Evolutionary conservation across 1,140 invertebrate species (phyloP).

Genomic region (Potamilus streckersoni): DNA sequence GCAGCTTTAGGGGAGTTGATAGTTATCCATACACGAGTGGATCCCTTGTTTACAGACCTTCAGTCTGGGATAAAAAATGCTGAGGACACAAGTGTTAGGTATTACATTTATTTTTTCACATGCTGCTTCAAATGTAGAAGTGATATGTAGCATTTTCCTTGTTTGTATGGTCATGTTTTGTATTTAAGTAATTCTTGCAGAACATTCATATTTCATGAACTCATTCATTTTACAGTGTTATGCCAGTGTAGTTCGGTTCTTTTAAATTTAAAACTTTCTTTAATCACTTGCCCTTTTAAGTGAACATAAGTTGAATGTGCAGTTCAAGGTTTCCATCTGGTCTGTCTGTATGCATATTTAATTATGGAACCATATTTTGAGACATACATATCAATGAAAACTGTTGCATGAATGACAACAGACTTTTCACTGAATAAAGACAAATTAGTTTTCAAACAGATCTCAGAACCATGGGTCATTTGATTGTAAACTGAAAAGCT

Average conservation of each 20-base stretch:
- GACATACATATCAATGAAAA: too few species aligned
- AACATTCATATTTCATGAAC: not conserved
- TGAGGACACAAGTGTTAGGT: conserved; percentile 85
- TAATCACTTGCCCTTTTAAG: too few species aligned
- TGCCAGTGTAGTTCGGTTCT: not conserved
- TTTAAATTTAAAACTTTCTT: too few species aligned
- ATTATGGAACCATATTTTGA: too few species aligned
- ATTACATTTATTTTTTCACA: conserved; percentile 28
- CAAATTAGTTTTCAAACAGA: too few species aligned
- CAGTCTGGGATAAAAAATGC: conserved; percentile 86
- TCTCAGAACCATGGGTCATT: too few species aligned
- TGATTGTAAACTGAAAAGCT: too few species aligned
- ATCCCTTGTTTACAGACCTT: conserved; percentile 90
- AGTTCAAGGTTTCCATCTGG: too few species aligned
- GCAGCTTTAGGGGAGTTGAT: conserved; percentile 89
- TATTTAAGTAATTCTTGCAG: not conserved
- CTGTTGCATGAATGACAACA: too few species aligned
- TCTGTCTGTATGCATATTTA: too few species aligned
- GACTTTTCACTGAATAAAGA: too few species aligned
- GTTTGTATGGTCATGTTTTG: not conserved
- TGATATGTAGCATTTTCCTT: not conserved
- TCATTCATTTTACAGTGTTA: not conserved
- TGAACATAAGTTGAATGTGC: too few species aligned
- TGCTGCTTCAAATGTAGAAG: not conserved
- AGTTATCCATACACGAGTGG: conserved; percentile 86